Conservation (phyloP, 2,113 vertebrate genomes). For the Sturnira hondurensis region DNA sequence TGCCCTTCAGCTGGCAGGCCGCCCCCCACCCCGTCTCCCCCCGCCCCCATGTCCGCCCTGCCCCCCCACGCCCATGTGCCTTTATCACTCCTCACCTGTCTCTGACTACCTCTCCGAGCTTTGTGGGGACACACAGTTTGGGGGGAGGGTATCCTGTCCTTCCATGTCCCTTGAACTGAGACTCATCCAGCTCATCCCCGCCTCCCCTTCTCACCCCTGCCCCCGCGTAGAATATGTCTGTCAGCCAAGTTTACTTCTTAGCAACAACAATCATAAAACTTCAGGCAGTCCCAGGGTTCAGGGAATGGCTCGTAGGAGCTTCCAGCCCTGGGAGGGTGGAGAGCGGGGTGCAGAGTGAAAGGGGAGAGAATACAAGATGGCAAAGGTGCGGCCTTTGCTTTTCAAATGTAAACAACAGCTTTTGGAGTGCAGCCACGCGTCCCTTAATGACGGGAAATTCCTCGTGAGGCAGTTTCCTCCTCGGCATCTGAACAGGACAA, state of each 20-base stretch:
- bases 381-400: background rate
- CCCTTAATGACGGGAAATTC: background rate
- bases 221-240: background rate
- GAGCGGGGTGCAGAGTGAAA: background rate
- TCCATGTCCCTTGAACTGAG: background rate
- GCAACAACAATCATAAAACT: background rate
- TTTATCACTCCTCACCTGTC: background rate
- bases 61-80: rapidly evolving
- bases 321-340: background rate
- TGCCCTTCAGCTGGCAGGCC: background rate
- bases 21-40: rapidly evolving
- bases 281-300: background rate
- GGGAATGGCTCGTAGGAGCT: background rate
- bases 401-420: background rate
- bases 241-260: background rate
- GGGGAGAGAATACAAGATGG: background rate
- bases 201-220: background rate
- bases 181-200: background rate
- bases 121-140: background rate
- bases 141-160: background rate
- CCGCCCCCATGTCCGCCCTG: rapidly evolving
- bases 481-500: too few relatives aligned
- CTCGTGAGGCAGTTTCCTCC: background rate
- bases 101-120: background rate
- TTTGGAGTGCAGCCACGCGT: background rate